Evolutionary conservation across 2,113 vertebrate species (phyloP).

Genomic region (Mobula birostris): DNA sequence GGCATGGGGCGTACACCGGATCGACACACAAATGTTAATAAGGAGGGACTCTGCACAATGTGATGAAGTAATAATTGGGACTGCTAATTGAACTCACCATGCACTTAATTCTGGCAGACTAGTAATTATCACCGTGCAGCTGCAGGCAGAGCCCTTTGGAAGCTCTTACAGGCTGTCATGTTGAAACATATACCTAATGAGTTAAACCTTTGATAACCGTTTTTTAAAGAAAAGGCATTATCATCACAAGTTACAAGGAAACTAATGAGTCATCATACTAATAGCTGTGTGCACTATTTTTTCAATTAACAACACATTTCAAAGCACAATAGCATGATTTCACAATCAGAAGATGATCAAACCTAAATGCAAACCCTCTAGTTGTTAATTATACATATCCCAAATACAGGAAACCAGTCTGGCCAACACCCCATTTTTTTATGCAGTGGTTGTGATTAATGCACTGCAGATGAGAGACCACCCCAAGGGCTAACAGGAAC

Average conservation of each 20-base stretch:
- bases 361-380: constrained; percentile 5
- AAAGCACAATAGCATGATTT: constrained; percentile 10
- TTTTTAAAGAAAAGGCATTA: not conserved
- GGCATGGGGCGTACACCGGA: not conserved
- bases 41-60: constrained; percentile 13
- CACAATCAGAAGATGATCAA: constrained; percentile 19
- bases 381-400: constrained; percentile 35
- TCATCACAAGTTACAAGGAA: constrained; percentile 25
- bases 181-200: constrained; percentile 34
- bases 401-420: constrained; percentile 39
- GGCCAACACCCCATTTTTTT: constrained; percentile 33
- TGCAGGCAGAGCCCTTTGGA: constrained; percentile 2
- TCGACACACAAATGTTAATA: constrained; percentile 25
- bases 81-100: constrained; percentile 29
- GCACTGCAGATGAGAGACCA: constrained; percentile 38
- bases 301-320: constrained; percentile 36
- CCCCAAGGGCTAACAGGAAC: constrained; percentile 36
- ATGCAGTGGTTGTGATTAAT: constrained; percentile 36
- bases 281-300: constrained; percentile 17
- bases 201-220: constrained; percentile 30
- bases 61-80: constrained; percentile 18
- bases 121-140: constrained; percentile 29
- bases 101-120: constrained; percentile 32
- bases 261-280: constrained; percentile 37
- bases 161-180: not conserved